Percentiles rank a stretch among this genome's conserved stretches.
These are phyloP conservation scores for Siniperca chuatsi DNA, from an alignment of 2,113 vertebrate species.

Conservation along the genomic window DNA sequence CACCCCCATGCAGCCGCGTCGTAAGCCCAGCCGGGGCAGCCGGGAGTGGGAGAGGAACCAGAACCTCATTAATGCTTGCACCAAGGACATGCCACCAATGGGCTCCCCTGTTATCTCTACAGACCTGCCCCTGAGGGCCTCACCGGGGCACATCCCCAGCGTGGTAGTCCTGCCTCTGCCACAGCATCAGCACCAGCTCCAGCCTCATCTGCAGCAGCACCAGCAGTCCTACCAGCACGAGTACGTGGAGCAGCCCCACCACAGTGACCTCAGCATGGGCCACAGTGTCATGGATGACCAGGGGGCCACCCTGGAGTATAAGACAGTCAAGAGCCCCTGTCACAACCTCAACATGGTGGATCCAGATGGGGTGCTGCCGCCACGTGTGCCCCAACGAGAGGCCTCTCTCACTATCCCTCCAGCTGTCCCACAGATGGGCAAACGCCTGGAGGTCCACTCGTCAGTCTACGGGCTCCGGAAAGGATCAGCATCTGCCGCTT, in stretches of 20 bases:
- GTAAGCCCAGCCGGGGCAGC: constrained; percentile 93
- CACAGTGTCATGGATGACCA: constrained; percentile 92
- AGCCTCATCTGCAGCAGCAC: constrained; percentile 88
- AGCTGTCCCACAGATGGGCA: constrained; percentile 92
- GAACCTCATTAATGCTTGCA: constrained; percentile 97
- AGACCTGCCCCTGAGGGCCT: constrained; percentile 93
- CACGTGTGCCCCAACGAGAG: constrained; percentile 96
- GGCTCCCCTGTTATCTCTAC: constrained; percentile 93
- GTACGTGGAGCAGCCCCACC: constrained; percentile 95
- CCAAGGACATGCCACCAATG: constrained; percentile 93
- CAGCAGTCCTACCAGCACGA: constrained; percentile 96
- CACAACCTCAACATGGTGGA: constrained; percentile 90
- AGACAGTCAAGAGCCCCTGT: constrained; percentile 93
- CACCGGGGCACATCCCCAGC: constrained; percentile 96
- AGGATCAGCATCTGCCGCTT: constrained; percentile 81
- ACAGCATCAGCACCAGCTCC: constrained; percentile 90
- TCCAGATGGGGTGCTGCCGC: constrained; percentile 89
- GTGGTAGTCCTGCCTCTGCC: constrained; percentile 92
- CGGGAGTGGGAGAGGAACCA: constrained; percentile 98
- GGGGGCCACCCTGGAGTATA: constrained; percentile 95
- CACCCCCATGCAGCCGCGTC: constrained; percentile 96
- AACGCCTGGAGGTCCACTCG: constrained; percentile 94
- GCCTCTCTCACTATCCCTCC: constrained; percentile 91
- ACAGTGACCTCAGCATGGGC: constrained; percentile 83
- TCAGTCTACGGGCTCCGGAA: constrained; percentile 93